Conservation (phyloP, 2,113 vertebrate species). For the Tragulus kanchil region DNA sequence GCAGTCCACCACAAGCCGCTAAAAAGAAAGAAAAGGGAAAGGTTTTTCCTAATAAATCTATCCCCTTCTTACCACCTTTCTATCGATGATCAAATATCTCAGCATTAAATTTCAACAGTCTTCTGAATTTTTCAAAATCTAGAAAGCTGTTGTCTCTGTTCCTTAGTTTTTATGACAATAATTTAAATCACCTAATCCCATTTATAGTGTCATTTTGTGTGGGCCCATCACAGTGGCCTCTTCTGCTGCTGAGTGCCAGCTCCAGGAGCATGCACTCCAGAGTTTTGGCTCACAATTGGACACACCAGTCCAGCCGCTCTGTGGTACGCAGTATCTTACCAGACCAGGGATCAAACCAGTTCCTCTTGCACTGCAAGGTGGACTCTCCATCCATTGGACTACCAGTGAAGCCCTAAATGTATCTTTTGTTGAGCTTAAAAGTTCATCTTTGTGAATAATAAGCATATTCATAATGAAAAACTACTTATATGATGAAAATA, state of each 20-base stretch:
- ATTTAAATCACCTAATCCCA: neutral
- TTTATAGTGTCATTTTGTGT: neutral
- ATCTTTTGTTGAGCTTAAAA: constrained; percentile 25
- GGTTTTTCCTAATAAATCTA: neutral
- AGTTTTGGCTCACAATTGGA: too few species aligned
- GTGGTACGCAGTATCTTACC: too few species aligned
- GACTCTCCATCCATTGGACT: too few species aligned
- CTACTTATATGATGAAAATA: neutral
- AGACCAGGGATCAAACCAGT: too few species aligned
- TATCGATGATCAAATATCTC: neutral
- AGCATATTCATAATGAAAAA: neutral
- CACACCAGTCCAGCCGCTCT: too few species aligned
- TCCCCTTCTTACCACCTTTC: neutral
- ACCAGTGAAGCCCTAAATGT: too few species aligned
- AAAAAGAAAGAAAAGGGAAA: constrained; percentile 58
- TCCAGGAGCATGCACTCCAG: too few species aligned
- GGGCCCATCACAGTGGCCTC: too few species aligned
- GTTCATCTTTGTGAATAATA: neutral
- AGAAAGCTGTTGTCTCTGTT: neutral
- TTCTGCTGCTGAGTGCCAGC: too few species aligned
- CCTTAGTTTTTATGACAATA: neutral
- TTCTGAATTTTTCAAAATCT: neutral
- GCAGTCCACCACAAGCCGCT: constrained; percentile 98
- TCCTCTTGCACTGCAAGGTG: too few species aligned
- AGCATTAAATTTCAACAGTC: neutral